Evolutionary conservation across 2,797 vertebrate genomes (phyloP).

Genomic region (Hydrocynus forskahlii): DNA sequence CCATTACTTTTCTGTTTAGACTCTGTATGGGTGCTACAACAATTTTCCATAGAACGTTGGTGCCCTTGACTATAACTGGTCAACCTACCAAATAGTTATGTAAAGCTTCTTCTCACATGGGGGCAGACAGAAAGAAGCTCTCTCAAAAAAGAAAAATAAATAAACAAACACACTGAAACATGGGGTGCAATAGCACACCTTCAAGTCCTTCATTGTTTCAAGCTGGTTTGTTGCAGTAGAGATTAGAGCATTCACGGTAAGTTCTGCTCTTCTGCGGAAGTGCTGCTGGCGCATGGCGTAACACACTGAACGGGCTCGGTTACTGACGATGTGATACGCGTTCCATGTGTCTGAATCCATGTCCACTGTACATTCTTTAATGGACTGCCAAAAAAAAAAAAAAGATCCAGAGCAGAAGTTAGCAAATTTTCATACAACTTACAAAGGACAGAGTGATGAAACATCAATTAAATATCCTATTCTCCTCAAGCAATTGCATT

Average conservation of each 20-base stretch:
- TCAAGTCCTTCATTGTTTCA: conserved; percentile 81
- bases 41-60: too few species aligned
- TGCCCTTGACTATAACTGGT: background rate
- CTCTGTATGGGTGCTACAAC: too few species aligned
- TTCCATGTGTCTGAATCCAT: conserved; percentile 88
- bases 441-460: background rate
- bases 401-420: background rate
- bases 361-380: conserved; percentile 78
- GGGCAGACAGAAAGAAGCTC: background rate
- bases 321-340: conserved; percentile 86
- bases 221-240: conserved; percentile 80
- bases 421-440: background rate
- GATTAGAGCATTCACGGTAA: conserved; percentile 83
- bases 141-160: background rate
- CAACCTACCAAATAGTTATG: background rate
- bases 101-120: background rate
- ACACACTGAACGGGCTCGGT: conserved; percentile 82
- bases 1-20: background rate
- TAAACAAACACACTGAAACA: background rate
- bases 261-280: conserved; percentile 78
- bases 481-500: too few species aligned
- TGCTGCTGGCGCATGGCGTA: conserved; percentile 83
- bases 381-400: conserved; percentile 63
- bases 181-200: conserved; percentile 66
- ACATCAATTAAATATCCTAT: too few species aligned